Evolutionary conservation across 1,140 invertebrate species (phyloP), one percentile per base, ranked within the genome.

Genomic region (Chymomyza costata): DNA sequence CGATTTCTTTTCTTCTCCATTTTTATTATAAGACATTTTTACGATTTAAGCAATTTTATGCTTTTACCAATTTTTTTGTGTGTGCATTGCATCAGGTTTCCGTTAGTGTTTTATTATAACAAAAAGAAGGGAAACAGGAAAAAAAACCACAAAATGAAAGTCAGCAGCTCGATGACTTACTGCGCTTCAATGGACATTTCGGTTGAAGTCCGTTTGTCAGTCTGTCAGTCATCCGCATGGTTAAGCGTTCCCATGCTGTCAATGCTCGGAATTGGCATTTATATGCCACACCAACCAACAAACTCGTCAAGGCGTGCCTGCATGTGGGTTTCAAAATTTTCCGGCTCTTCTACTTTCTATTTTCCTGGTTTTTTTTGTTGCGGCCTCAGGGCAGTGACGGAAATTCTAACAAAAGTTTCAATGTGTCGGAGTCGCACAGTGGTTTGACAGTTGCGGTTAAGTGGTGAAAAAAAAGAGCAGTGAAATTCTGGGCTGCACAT

Each of bases 31-130:
- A 53, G 41, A 39, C 21, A 35, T 34, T 37, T 58, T 14, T 28
- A 63, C 14, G 43, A 59, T 63, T 65, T n/a, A n/a, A n/a, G n/a
- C n/a, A n/a, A n/a, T n/a, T n/a, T n/a, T n/a, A n/a, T n/a, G n/a
- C n/a, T n/a, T n/a, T n/a, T n/a, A n/a, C n/a, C n/a, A n/a, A n/a
- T n/a, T n/a, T n/a, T n/a, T 65, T 68, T 73, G 50, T 57, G 62
- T 47, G 57, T 58, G 63, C 68, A 57, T 32, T 63, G 68, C 68
- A 64, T 44, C 51, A 50, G 63, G 68, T 73, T 73, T 73, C 63
- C 68, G 58, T 56, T 64, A 64, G 58, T 58, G 63, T 73, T 76
- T 70, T 76, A 70, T 76, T 78, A 78, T 70, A 65, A 62, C 67
- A n/a, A 40, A 17, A 43, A 46, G 37, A 39, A 18, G 13, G 25